These are phyloP conservation scores for Zoanthus sociatus DNA, from an alignment of 92 coral and sea anemone species.

Conservation along the genomic window DNA sequence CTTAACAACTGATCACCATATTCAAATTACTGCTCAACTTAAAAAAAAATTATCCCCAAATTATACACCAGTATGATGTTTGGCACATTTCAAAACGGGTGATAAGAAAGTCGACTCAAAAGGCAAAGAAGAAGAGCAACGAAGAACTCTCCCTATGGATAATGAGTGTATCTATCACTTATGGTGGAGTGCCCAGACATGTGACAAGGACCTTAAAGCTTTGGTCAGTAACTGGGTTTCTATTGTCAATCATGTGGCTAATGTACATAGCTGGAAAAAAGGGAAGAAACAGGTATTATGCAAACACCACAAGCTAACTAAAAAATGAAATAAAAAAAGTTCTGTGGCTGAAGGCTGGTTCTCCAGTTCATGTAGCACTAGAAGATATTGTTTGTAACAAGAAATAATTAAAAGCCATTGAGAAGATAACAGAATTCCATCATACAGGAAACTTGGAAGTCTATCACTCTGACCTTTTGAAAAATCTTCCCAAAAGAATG, in stretches of 20 bases:
- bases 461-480: slow-evolving; percentile 7
- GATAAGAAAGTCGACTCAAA: slow-evolving; percentile 18
- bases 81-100: slow-evolving; percentile 5
- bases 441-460: slow-evolving; percentile 32
- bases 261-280: neutral
- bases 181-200: too few relatives aligned
- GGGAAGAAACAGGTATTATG: slow-evolving; percentile 4
- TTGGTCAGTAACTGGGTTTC: neutral
- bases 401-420: slow-evolving; percentile 12
- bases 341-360: slow-evolving; percentile 33
- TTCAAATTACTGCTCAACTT: slow-evolving; percentile 9
- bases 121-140: neutral
- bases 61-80: neutral
- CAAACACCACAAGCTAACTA: slow-evolving; percentile 16
- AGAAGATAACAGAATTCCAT: slow-evolving; percentile 18
- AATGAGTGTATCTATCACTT: neutral
- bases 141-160: neutral
- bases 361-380: slow-evolving; percentile 41
- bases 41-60: neutral
- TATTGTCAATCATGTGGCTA: neutral
- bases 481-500: slow-evolving; percentile 30
- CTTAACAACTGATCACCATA: slow-evolving; percentile 16
- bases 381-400: slow-evolving; percentile 35
- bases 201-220: too few relatives aligned
- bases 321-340: neutral